Percentiles rank a stretch among this genome's conserved stretches.
Conservation (phyloP, 2,113 vertebrate genomes). For the Pygathrix nemaeus region DNA sequence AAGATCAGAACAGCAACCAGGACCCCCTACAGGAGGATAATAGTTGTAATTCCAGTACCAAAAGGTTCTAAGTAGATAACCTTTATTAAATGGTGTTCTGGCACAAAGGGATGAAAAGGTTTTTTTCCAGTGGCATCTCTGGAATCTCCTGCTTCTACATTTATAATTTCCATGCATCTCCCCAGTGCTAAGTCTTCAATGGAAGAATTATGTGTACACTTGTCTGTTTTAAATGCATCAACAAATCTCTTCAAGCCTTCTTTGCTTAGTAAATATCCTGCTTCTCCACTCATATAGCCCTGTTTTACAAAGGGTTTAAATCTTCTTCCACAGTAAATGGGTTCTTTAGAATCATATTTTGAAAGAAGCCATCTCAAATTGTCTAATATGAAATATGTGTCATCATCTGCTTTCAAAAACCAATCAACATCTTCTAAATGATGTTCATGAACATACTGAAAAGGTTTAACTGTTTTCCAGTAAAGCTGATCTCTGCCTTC, state of each 20-base stretch:
- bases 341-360: conserved; percentile 85
- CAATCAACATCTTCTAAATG: conserved; percentile 92
- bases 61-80: conserved; percentile 84
- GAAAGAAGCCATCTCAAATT: conserved; percentile 91
- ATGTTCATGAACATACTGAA: conserved; percentile 91
- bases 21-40: conserved; percentile 89
- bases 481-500: conserved; percentile 93
- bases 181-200: conserved; percentile 93
- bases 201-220: conserved; percentile 88
- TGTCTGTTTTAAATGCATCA: conserved; percentile 86
- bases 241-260: conserved; percentile 92
- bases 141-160: conserved; percentile 90
- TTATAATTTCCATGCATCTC: conserved; percentile 91
- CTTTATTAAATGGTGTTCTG: conserved; percentile 87
- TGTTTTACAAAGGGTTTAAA: conserved; percentile 91
- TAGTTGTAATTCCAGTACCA: conserved; percentile 91
- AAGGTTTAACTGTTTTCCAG: conserved; percentile 95
- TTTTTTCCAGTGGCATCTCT: conserved; percentile 89
- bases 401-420: conserved; percentile 96
- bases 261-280: conserved; percentile 93
- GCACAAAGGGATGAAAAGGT: conserved; percentile 91
- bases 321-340: conserved; percentile 91
- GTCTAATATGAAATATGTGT: conserved; percentile 91
- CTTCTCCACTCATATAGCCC: conserved; percentile 95
- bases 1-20: conserved; percentile 93